These are phyloP conservation scores for Melikaiella ostensackeni DNA, from an alignment of 2,888 invertebrate species.

Conservation along the genomic window DNA sequence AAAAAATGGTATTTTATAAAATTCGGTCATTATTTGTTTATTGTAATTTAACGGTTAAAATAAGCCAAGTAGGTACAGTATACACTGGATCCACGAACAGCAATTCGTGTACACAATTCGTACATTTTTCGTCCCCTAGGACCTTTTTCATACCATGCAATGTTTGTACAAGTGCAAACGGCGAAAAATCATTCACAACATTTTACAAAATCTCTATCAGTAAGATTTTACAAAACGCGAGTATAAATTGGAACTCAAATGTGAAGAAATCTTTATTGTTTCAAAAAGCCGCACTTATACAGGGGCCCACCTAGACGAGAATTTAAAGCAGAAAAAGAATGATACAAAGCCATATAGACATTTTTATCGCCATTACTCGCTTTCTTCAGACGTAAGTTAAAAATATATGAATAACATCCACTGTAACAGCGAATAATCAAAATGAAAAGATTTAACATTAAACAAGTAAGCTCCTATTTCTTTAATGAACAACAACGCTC, in stretches of 20 bases:
- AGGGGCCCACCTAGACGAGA: constrained; percentile 6
- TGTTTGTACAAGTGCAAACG: constrained; percentile 24
- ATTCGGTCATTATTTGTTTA: constrained; percentile 60
- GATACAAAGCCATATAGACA: background rate
- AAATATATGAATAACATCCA: background rate
- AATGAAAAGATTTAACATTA: constrained; percentile 7
- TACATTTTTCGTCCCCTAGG: constrained; percentile 47
- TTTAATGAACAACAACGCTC: constrained; percentile 3
- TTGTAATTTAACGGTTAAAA: constrained; percentile 67
- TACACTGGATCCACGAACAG: constrained; percentile 64
- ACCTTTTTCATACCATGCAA: constrained; percentile 24
- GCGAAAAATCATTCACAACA: constrained; percentile 3
- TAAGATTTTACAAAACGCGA: background rate
- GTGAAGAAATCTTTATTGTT: background rate
- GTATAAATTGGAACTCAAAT: background rate
- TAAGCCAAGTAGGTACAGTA: constrained; percentile 62
- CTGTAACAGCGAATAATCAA: background rate
- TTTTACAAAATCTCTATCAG: background rate
- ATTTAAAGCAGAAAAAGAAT: background rate
- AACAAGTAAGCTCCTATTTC: constrained; percentile 4
- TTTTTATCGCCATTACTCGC: background rate
- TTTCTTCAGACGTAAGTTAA: background rate
- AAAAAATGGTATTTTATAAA: background rate
- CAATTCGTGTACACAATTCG: constrained; percentile 55
- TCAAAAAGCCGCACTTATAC: background rate